Evolutionary conservation across 2,797 vertebrate species (phyloP).

Genomic region (Amniataba percoides): DNA sequence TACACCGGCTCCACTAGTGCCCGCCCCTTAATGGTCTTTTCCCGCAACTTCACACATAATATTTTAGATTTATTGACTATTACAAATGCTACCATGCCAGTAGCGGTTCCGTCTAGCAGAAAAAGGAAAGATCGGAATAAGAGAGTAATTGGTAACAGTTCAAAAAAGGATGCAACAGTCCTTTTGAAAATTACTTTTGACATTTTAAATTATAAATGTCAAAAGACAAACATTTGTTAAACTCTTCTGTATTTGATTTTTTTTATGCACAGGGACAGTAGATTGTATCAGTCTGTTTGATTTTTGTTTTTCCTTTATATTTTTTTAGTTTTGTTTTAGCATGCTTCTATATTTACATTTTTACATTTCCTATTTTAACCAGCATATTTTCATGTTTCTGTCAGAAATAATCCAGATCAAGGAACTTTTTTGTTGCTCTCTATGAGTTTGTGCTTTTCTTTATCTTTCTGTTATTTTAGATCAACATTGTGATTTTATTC

Average conservation of each 20-base stretch:
- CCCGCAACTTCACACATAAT: slow-evolving; percentile 98
- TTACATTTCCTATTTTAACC: slow-evolving; percentile 5
- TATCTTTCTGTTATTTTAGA: slow-evolving; percentile 32
- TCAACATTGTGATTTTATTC: slow-evolving; percentile 22
- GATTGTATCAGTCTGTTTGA: slow-evolving; percentile 22
- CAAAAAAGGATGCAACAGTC: slow-evolving; percentile 71
- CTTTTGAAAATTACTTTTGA: slow-evolving; percentile 73
- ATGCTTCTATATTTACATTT: neutral
- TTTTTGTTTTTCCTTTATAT: neutral
- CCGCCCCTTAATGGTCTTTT: slow-evolving; percentile 95
- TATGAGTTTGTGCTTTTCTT: slow-evolving; percentile 33
- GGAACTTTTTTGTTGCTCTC: slow-evolving; percentile 25
- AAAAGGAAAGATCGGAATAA: slow-evolving; percentile 89
- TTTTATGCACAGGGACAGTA: slow-evolving; percentile 1
- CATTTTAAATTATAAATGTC: slow-evolving; percentile 80
- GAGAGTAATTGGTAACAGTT: slow-evolving; percentile 88
- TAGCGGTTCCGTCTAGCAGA: slow-evolving; percentile 90
- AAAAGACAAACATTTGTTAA: slow-evolving; percentile 42
- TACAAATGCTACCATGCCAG: slow-evolving; percentile 94
- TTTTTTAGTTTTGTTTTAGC: neutral
- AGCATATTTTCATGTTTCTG: slow-evolving; percentile 6
- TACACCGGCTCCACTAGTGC: slow-evolving; percentile 88
- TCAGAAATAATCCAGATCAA: slow-evolving; percentile 22
- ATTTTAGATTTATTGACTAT: slow-evolving; percentile 99
- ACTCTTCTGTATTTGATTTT: slow-evolving; percentile 49